Evolutionary conservation across 1,140 invertebrate genomes (phyloP), one percentile per base, ranked within the genome.

Genomic region (Archivesica marissinica): DNA sequence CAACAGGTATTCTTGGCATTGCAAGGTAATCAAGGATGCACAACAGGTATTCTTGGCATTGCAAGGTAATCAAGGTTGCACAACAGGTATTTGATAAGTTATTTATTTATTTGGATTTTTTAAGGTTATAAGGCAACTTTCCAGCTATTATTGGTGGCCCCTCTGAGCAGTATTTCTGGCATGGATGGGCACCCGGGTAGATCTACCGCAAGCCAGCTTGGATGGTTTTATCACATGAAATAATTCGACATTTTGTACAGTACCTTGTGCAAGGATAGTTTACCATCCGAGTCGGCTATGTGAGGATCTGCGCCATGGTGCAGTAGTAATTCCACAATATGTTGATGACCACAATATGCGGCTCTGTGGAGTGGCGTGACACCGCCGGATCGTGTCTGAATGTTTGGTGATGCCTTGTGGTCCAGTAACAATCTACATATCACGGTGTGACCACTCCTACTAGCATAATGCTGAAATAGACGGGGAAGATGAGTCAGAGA

Each of bases 311-410:
- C 97, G 88, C 95, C 95, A 84, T 93, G 92, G 17, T 95, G 90
- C 9, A 97, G 92, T 44, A 98, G 92, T 56, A 97, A 93, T 85
- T 96, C 93, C 0, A 92, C 87, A 39, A 92, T 86, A n/a, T 90
- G 79, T n/a, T 25, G 25, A 86, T 93, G 89, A 6, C 92, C 92
- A 83, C 87, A 87, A 35, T 92, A 92, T 6, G 97, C 96, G 86
- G 97, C 97, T 93, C 97, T 95, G 89, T 98, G 97, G 59, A 99
- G 93, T 1, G 97, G 94, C 59, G 97, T 98, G 33, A 96, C 96
- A 74, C 94, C 94, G 2, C 96, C 97, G 87, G 95, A 95, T 84
- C 94, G 95, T 6, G 97, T 98, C 61, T 94, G 91, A n/a, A 95
- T 95, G 95, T 98, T 96, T 17, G 97, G 95, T 91, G 95, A 92